A percentile compares a stretch with the other conserved stretches of the same genome.
phyloP scores from a whole-genome alignment of 1,140 invertebrate species.

The Diorhabda sublineata region DNA sequence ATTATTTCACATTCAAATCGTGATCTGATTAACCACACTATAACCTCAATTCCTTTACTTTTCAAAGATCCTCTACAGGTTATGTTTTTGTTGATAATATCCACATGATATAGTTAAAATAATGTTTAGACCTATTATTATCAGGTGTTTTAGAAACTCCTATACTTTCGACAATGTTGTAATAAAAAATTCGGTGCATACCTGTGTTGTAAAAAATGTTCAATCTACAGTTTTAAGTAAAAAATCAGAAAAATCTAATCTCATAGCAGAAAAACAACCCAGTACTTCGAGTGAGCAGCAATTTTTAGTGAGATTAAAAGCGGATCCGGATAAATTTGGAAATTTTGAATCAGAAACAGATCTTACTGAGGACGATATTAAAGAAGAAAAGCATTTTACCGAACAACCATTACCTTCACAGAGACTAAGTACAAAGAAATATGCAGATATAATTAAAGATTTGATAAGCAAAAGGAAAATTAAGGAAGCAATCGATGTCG shows the following conservation, averaged over 20 bases:
- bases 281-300: conserved; percentile 24
- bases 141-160: too few relatives aligned
- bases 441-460: conserved; percentile 65
- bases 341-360: conserved; percentile 39
- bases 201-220: too few relatives aligned
- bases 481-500: conserved; percentile 68
- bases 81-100: too few relatives aligned
- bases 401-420: conserved; percentile 47
- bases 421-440: conserved; percentile 56
- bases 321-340: conserved; percentile 55
- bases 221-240: neutral
- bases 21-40: too few relatives aligned
- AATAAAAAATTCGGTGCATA: too few relatives aligned
- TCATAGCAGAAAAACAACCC: neutral
- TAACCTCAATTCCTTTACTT: too few relatives aligned
- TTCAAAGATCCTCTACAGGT: too few relatives aligned
- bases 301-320: conserved; percentile 38
- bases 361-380: conserved; percentile 51
- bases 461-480: conserved; percentile 59
- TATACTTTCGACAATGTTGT: too few relatives aligned
- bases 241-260: neutral
- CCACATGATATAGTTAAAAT: too few relatives aligned
- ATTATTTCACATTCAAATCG: too few relatives aligned
- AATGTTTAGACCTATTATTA: too few relatives aligned
- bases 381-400: conserved; percentile 53